phyloP scores from a whole-genome alignment of 2,797 vertebrate species.

The Bradypus variegatus region DNA sequence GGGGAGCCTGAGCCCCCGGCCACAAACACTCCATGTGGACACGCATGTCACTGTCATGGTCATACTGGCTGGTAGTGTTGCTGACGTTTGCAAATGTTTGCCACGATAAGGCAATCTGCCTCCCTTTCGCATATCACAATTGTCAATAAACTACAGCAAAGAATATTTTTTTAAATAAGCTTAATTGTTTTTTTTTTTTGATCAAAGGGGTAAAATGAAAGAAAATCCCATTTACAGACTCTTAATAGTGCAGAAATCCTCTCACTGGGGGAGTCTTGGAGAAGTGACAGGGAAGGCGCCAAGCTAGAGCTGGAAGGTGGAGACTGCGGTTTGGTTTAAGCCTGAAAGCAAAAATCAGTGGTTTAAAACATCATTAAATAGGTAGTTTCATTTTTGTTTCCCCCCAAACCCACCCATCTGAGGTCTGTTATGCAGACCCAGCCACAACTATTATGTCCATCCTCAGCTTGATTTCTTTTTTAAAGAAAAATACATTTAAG shows the following conservation, averaged over 20 bases:
- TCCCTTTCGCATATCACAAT: not conserved
- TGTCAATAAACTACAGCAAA: no score
- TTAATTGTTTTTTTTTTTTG: no score
- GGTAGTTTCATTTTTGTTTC: slow-evolving; percentile 44
- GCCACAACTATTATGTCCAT: slow-evolving; percentile 35
- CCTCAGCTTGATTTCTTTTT: slow-evolving; percentile 7
- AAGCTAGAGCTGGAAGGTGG: not conserved
- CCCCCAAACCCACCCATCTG: slow-evolving; percentile 23
- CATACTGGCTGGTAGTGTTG: rapidly evolving
- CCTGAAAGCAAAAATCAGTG: not conserved
- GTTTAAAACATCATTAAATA: slow-evolving; percentile 32
- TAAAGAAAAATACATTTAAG: slow-evolving; percentile 46
- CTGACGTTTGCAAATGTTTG: rapidly evolving
- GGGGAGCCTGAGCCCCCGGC: rapidly evolving
- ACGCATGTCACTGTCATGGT: rapidly evolving
- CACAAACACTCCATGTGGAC: no score
- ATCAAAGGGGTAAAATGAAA: not conserved
- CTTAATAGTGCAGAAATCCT: not conserved
- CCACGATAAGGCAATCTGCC: not conserved
- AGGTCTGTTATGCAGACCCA: slow-evolving; percentile 37
- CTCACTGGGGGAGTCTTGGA: not conserved
- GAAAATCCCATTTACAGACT: not conserved
- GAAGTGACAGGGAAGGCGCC: not conserved
- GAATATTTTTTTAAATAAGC: no score
- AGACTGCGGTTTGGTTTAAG: slow-evolving; percentile 20